These are phyloP conservation scores for Mormyrus hasselquistii DNA, from an alignment of 2,797 vertebrate genomes.

Conservation along the genomic window DNA sequence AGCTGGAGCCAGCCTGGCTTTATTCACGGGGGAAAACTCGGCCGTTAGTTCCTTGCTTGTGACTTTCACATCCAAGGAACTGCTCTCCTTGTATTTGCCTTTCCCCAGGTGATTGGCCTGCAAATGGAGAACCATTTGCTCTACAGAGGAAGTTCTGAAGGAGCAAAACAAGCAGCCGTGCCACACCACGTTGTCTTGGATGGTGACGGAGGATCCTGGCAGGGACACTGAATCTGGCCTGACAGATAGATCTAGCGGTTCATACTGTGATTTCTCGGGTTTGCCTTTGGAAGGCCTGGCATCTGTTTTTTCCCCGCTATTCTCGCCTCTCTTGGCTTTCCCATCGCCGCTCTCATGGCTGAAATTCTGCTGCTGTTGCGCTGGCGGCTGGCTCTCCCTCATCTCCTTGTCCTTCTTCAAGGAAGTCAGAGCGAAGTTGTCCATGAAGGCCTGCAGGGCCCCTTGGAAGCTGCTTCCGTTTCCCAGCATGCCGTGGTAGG, in stretches of 20 bases:
- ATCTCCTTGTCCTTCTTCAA: constrained; percentile 86
- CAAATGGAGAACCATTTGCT: constrained; percentile 72
- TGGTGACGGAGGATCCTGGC: constrained; percentile 64
- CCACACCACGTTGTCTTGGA: constrained; percentile 71
- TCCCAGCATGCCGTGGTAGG: constrained; percentile 75
- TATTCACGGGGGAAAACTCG: constrained; percentile 48
- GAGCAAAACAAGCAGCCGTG: constrained; percentile 72
- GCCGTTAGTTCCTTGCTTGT: constrained; percentile 60
- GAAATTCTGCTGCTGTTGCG: constrained; percentile 28
- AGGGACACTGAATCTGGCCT: constrained; percentile 70
- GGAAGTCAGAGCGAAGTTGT: constrained; percentile 86
- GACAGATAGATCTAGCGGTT: constrained; percentile 85
- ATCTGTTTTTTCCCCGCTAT: constrained; percentile 56
- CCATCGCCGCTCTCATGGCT: constrained; percentile 51
- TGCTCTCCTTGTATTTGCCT: constrained; percentile 61
- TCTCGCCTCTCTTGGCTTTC: constrained; percentile 48
- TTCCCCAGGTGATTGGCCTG: constrained; percentile 73
- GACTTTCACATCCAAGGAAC: constrained; percentile 47
- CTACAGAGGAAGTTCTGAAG: constrained; percentile 71
- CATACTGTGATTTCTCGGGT: constrained; percentile 78
- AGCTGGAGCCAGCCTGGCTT: constrained; percentile 48
- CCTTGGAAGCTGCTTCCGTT: constrained; percentile 81
- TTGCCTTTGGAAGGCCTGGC: constrained; percentile 54
- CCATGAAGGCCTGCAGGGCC: constrained; percentile 95
- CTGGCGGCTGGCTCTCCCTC: constrained; percentile 57